Evolutionary conservation across 2,888 invertebrate genomes (phyloP).

Genomic region (Baccha elongata): DNA sequence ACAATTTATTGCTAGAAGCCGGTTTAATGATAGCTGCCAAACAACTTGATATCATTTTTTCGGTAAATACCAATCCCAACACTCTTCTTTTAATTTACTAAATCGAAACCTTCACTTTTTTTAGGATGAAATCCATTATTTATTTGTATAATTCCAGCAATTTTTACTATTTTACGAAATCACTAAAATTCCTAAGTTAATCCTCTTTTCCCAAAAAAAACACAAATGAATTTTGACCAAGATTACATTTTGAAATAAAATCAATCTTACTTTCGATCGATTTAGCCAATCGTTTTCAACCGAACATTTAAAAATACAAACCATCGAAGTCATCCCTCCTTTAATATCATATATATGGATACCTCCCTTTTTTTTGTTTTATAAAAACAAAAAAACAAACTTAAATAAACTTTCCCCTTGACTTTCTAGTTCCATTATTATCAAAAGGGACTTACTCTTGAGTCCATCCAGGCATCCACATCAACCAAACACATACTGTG

Average conservation of each 20-base stretch:
- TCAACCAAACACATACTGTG: constrained; percentile 31
- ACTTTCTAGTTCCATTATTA: constrained; percentile 22
- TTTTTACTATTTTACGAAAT: neutral
- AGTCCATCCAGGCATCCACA: neutral
- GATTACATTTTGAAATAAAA: constrained; percentile 13
- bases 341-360: constrained; percentile 5
- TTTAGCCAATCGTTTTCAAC: constrained; percentile 30
- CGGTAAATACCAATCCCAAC: too few species aligned
- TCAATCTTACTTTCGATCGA: constrained; percentile 25
- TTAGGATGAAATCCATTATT: too few species aligned
- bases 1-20: too few species aligned
- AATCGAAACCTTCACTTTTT: too few species aligned
- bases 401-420: constrained; percentile 2
- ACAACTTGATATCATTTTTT: too few species aligned
- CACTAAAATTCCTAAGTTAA: neutral
- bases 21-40: too few species aligned
- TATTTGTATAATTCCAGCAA: too few species aligned
- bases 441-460: neutral
- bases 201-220: neutral
- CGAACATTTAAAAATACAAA: neutral
- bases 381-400: neutral
- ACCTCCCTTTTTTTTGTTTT: neutral
- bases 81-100: too few species aligned
- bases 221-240: neutral
- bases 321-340: constrained; percentile 18